Conservation (phyloP, 2,888 invertebrate species). For the Sinodicranocentrus sp. region DNA sequence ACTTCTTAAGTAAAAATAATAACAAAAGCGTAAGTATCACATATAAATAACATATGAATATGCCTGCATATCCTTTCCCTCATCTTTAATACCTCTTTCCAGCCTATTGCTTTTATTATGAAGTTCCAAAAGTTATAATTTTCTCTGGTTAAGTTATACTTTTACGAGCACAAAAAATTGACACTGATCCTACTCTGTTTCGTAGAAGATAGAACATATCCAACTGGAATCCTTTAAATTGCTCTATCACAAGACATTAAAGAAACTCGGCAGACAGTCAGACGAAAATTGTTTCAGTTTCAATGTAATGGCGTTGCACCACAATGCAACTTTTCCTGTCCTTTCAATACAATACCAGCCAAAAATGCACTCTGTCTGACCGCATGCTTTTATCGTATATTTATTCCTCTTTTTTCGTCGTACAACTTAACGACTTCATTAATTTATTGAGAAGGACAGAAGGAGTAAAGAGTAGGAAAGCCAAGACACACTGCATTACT, state of each 20-base stretch:
- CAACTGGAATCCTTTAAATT: background rate
- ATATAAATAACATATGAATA: background rate
- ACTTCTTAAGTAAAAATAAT: background rate
- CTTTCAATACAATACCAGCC: background rate
- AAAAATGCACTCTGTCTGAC: conserved; percentile 25
- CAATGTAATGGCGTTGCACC: background rate
- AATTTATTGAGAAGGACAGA: conserved; percentile 59
- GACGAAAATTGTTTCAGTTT: background rate
- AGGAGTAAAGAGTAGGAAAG: background rate
- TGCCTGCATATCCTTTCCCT: conserved; percentile 50
- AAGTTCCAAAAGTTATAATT: background rate
- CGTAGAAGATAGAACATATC: background rate
- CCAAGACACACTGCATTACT: conserved; percentile 21
- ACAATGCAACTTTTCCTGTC: background rate
- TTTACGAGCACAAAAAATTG: background rate
- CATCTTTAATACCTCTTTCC: no score
- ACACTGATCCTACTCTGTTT: background rate
- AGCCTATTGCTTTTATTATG: background rate
- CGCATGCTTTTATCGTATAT: conserved; percentile 32
- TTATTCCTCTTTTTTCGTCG: conserved; percentile 23
- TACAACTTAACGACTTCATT: conserved; percentile 61
- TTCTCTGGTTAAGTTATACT: background rate
- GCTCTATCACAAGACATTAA: background rate
- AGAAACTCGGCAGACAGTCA: no score
- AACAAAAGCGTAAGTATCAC: background rate